These are phyloP conservation scores for Metopia argyrocephala DNA, from an alignment of 2,888 invertebrate species.

Conservation along the genomic window DNA sequence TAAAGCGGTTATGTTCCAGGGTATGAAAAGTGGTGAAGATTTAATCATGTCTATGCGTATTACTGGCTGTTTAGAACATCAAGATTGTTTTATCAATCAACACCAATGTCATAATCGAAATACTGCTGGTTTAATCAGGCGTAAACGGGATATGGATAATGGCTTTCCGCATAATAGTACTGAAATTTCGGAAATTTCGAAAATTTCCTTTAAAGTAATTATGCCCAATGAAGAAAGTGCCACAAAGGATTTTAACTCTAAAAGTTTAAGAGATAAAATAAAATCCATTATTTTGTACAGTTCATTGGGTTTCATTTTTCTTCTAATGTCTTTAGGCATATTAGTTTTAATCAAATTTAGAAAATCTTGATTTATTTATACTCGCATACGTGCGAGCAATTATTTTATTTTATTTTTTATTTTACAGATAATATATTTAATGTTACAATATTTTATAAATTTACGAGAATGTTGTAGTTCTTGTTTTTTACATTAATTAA, in stretches of 20 bases:
- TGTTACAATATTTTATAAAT: conserved; percentile 17
- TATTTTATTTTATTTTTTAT: not conserved
- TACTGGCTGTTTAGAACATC: conserved; percentile 80
- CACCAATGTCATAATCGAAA: conserved; percentile 70
- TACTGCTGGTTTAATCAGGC: conserved; percentile 65
- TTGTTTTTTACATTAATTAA: conserved; percentile 13
- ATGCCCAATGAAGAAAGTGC: conserved; percentile 65
- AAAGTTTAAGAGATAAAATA: conserved; percentile 41
- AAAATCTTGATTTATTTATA: conserved; percentile 58
- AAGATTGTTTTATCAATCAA: conserved; percentile 79
- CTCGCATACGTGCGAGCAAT: not conserved
- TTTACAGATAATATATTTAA: not conserved
- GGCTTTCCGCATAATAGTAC: conserved; percentile 63
- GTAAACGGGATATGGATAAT: conserved; percentile 64
- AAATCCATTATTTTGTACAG: conserved; percentile 67
- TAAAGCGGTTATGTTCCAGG: conserved; percentile 82
- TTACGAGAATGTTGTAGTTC: not conserved
- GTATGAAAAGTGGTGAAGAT: conserved; percentile 81
- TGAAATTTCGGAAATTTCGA: conserved; percentile 74
- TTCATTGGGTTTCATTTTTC: conserved; percentile 70
- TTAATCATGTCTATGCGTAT: conserved; percentile 81
- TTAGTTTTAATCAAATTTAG: conserved; percentile 69
- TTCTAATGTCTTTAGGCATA: conserved; percentile 69
- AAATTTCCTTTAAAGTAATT: conserved; percentile 74
- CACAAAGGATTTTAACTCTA: not conserved